A percentile compares a stretch with the other conserved stretches of the same genome.
Evolutionary conservation across 37 sponge, comb jelly and placozoan genomes (phyloP).

Genomic region (Aplysina aerophoba): DNA sequence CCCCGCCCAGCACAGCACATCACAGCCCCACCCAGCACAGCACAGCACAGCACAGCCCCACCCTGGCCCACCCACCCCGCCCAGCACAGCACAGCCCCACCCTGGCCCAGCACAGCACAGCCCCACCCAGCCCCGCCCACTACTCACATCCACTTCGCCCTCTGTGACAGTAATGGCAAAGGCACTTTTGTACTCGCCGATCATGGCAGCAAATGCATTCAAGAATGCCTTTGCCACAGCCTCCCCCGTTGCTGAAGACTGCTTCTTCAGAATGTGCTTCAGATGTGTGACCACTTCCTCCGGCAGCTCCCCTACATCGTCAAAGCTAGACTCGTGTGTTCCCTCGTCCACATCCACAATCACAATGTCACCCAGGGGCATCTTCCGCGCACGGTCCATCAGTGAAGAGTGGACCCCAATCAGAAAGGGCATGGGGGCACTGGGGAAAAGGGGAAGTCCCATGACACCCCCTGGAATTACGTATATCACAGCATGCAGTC

Average conservation of each 20-base stretch:
- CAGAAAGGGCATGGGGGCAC: slow-evolving; percentile 96
- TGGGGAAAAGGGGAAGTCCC: slow-evolving; percentile 16
- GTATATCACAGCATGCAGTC: too few species aligned
- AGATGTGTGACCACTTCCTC: slow-evolving; percentile 32
- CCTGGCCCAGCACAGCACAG: too few species aligned
- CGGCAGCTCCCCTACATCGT: slow-evolving; percentile 24
- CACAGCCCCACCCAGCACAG: too few species aligned
- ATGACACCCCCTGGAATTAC: not conserved
- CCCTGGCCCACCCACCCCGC: not conserved
- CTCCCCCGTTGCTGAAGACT: slow-evolving; percentile 68
- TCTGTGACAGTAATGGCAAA: slow-evolving; percentile 49
- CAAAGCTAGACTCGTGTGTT: slow-evolving; percentile 38
- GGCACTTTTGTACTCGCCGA: slow-evolving; percentile 77
- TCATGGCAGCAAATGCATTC: slow-evolving; percentile 64
- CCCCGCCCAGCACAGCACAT: too few species aligned
- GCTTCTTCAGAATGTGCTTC: slow-evolving; percentile 83
- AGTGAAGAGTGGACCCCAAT: slow-evolving; percentile 91
- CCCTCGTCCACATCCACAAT: slow-evolving; percentile 80
- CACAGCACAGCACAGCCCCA: slow-evolving; percentile 15
- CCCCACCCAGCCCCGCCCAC: too few species aligned
- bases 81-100: too few species aligned
- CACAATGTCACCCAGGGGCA: slow-evolving; percentile 81
- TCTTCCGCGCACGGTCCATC: slow-evolving; percentile 71
- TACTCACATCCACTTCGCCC: not conserved
- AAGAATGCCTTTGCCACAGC: slow-evolving; percentile 70